Base-by-base conservation (phyloP, 2,888 invertebrate species). In the Cheilosia grossa region DNA sequence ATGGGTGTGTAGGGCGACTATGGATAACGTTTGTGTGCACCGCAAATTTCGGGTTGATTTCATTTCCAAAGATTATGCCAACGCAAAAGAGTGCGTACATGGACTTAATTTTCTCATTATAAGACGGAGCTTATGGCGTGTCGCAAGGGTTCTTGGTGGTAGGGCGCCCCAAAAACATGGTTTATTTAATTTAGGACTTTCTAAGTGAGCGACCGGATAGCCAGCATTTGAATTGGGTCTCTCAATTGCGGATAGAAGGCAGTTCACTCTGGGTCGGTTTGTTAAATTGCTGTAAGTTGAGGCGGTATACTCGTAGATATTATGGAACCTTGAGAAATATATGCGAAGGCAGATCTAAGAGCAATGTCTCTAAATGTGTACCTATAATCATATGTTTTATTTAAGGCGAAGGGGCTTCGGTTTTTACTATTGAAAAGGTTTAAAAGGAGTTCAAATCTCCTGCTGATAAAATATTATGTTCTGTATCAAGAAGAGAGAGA, bases 21-120 rank as follows among this genome's bases (percentile, higher is more conserved):
- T 33, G 64, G 37, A 47, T 67, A 73, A 42, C 64, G 69, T 73
- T 82, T 69, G 69, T 82, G 82, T 66, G 66, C 78, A 82, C 86
- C 86, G 73, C 86, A 82, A 78, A 78, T 82, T 86, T 77, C 67
- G 78, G 82, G 86, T 86, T 82, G 77, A 82, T 82, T 86, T 86
- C 77, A 82, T 86, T 82, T 86, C 42, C 82, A 73, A 86, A 69
- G 69, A 67, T 67, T 19, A 51, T 24, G 30, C 69, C 56, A 40
- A 61, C 44, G 63, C 51, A 40, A 42, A 42, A 59, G 51, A 59
- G 53, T 58, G 30, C 40, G 53, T 40, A 13, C 13, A 37, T 37
- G 3, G 67, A 80, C 80, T 80, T 80, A 80, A 80, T 80, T 80
- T 80, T 40, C 59, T 80, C 67, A 74, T 80, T 80, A 70, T 72